A percentile compares a stretch with the other conserved stretches of the same genome.
Conservation (phyloP, 2,113 vertebrate genomes). For the Ceyx cyanopectus region DNA sequence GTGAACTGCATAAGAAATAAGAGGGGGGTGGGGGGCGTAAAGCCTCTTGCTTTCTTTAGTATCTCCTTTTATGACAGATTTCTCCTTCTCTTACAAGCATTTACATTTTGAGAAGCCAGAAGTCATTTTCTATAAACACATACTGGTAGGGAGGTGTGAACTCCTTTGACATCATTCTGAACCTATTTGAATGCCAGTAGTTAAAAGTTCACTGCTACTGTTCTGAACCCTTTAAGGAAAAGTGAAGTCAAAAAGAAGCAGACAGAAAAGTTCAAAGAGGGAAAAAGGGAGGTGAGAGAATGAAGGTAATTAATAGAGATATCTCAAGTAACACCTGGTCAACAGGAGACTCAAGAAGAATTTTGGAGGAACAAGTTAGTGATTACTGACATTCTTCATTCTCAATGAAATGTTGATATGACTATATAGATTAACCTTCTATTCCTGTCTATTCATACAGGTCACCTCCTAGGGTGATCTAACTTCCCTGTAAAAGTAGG, state of each 20-base stretch:
- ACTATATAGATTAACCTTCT: not conserved
- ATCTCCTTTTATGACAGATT: not conserved
- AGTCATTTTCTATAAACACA: not conserved
- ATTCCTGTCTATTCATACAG: not conserved
- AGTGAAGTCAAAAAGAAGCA: not conserved
- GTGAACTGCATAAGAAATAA: not conserved
- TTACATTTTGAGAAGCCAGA: slow-evolving; percentile 13
- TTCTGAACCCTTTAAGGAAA: not conserved
- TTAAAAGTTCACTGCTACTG: not conserved
- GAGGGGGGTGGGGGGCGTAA: not conserved
- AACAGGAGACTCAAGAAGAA: not conserved
- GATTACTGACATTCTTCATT: not conserved
- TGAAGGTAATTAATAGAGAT: not conserved
- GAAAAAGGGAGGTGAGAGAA: not conserved
- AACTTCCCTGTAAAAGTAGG: not conserved
- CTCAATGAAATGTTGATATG: not conserved
- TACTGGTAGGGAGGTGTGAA: not conserved
- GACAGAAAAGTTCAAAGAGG: not conserved
- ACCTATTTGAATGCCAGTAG: not conserved
- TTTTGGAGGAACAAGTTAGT: not conserved
- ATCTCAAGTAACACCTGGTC: not conserved
- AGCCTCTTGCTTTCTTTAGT: slow-evolving; percentile 1
- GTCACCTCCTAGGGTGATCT: not conserved
- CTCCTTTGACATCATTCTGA: not conserved
- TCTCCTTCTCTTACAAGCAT: not conserved